These are phyloP conservation scores for Conchocele bisecta DNA, from an alignment of 2,888 invertebrate species.

Conservation along the genomic window DNA sequence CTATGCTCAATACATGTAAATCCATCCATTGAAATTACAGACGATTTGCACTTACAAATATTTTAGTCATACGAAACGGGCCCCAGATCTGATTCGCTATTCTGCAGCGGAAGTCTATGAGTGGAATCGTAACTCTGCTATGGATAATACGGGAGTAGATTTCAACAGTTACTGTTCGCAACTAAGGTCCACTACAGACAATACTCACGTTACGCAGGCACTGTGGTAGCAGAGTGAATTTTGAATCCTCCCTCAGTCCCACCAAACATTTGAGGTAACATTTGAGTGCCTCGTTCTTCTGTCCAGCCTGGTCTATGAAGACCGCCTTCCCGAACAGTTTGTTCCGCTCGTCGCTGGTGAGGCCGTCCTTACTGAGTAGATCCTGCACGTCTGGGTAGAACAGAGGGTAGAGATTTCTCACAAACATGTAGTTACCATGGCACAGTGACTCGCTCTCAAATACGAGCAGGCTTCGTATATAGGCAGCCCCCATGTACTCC, in stretches of 20 bases:
- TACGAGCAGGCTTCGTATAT: slow-evolving; percentile 20
- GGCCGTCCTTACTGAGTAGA: too few relatives aligned
- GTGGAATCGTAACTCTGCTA: too few relatives aligned
- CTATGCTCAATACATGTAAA: too few relatives aligned
- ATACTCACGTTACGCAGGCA: slow-evolving; percentile 78
- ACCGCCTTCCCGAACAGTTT: slow-evolving; percentile 73
- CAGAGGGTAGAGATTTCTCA: slow-evolving; percentile 19
- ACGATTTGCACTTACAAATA: too few relatives aligned
- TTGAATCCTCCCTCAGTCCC: slow-evolving; percentile 67
- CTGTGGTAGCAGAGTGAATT: slow-evolving; percentile 76
- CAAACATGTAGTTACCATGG: slow-evolving; percentile 37
- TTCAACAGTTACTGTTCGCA: too few relatives aligned
- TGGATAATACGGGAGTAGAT: too few relatives aligned
- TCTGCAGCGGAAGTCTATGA: too few relatives aligned
- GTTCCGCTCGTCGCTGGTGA: slow-evolving; percentile 62
- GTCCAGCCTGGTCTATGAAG: slow-evolving; percentile 64
- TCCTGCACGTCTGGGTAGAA: slow-evolving; percentile 17
- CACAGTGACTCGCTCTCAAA: slow-evolving; percentile 32
- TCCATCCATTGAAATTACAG: too few relatives aligned
- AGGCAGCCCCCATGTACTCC: slow-evolving; percentile 27
- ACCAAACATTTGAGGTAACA: slow-evolving; percentile 76
- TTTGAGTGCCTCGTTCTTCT: slow-evolving; percentile 69
- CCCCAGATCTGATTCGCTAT: too few relatives aligned
- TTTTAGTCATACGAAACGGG: too few relatives aligned
- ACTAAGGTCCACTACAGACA: too few relatives aligned